Base-by-base conservation (phyloP, 2,888 invertebrate genomes). In the Thymelicus sylvestris region DNA sequence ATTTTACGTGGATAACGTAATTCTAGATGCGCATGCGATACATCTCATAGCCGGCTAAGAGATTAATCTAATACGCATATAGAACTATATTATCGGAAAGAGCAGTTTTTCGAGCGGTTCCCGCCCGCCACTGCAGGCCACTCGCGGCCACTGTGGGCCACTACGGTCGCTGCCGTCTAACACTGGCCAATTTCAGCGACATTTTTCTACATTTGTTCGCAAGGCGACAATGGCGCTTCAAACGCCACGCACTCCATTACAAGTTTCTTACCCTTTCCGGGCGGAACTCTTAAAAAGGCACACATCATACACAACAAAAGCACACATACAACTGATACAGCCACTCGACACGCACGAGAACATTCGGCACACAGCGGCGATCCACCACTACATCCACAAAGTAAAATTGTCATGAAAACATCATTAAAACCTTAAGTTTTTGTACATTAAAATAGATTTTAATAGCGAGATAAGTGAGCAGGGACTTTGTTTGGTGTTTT, bases 271-370 rank as follows among this genome's bases (percentile, higher is more conserved):
- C 61, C 61, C 62, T 24, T 48, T n/a, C 44, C 47, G 47, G 47
- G 47, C 24, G n/a, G 44, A 57, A 66, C 57, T 57, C 10, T 44
- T 66, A 19, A 39, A 55, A 66, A 66, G 66, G 66, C 66, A 66
- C 59, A 59, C 66, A 47, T 39, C 47, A 59, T 66, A 59, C 31
- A 47, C 38, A 66, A 59, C 44, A 48, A 47, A 59, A 64, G 12
- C 48, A 48, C 64, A 64, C 64, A 64, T 6, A 19, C 50, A 52
- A 44, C 8, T 8, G 8, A 64, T 6, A 19, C 50, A 52, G 12
- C 8, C 44, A 44, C 12, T 10, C 44, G 15, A 8, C 50, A 64
- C 48, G 12, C 64, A 38, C 38, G 12, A 63, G 8, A 24, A 24
- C 66, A 66, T 44, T 19, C 50, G 50, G 31, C 41, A 57, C 55